phyloP scores from a whole-genome alignment of 2,113 vertebrate genomes.

The Haemorhous mexicanus region DNA sequence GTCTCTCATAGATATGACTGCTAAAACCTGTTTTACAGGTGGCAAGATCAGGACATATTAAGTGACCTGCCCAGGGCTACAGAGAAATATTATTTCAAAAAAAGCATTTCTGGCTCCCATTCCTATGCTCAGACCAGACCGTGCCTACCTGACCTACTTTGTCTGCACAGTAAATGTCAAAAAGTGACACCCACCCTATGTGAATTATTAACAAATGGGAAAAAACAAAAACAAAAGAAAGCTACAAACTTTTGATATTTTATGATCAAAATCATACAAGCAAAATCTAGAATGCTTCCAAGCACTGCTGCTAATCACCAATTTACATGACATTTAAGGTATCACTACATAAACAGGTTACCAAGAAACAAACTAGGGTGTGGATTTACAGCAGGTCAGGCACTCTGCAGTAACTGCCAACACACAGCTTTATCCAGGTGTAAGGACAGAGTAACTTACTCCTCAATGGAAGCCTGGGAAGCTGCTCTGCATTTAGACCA shows the following conservation, averaged over 20 bases:
- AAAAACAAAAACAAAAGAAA: not conserved
- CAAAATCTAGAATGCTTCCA: not conserved
- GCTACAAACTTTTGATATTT: slow-evolving; percentile 44
- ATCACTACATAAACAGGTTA: not conserved
- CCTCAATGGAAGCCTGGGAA: not conserved
- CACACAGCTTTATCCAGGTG: not conserved
- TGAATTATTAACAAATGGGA: slow-evolving; percentile 43
- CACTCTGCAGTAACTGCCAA: not conserved
- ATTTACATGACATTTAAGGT: not conserved
- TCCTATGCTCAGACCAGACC: slow-evolving; percentile 51
- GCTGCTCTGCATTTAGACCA: not conserved
- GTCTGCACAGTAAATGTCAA: slow-evolving; percentile 46
- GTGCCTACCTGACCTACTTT: slow-evolving; percentile 43
- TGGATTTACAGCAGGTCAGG: not conserved
- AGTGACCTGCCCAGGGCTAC: not conserved
- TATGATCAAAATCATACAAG: slow-evolving; percentile 32
- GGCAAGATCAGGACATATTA: not conserved
- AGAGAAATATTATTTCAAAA: not conserved
- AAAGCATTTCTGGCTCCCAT: slow-evolving; percentile 36
- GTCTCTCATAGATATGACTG: not conserved
- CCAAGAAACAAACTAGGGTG: slow-evolving; percentile 24
- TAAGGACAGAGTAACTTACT: not conserved
- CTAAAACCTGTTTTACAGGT: not conserved
- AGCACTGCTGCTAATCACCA: not conserved
- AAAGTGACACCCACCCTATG: slow-evolving; percentile 22